Evolutionary conservation across 1,140 invertebrate genomes (phyloP), one percentile per base, ranked within the genome.

Genomic region (Brevipalpus yothersi): DNA sequence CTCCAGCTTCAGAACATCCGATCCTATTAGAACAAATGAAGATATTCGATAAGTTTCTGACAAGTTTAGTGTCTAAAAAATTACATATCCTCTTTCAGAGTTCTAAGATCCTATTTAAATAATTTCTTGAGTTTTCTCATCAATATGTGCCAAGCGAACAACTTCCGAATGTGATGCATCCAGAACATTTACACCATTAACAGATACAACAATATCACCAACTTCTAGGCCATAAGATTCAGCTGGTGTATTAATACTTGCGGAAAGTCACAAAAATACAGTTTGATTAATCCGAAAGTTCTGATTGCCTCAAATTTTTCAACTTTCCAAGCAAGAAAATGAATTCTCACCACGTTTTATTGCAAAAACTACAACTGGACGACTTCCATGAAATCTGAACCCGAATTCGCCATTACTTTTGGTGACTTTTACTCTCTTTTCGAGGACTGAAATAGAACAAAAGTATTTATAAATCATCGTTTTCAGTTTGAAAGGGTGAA

Each of bases 131-230:
- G n/a, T n/a, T n/a, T n/a, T 12, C 7, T 40, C 39, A 71, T 86
- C 84, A 61, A 82, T 82, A 68, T 91, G 86, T 0, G 90, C 87
- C 59, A 94, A 80, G 69, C 83, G 80, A 4, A 95, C 86, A n/a
- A 96, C 88, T 70, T 94, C 90, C 2, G 85, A 88, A 73, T 94
- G 90, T 54, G 82, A 84, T 58, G 86, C 81, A 68, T 93, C 88
- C 67, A 94, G 75, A 5, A 94, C 88, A 68, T 82, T 86, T 55
- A 84, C 78, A 19, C 83, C 86, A 71, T 95, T 94, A 13, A 95
- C 83, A 59, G 82, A 81, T 69, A 94, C 82, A 43, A 95, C 81
- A 58, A 94, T 91, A 69, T 94, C 90, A 19, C 90, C 91, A 39
- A 93, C 85, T 74, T 89, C 84, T 17, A 95, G 70, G 1, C 90